A percentile compares a stretch with the other conserved stretches of the same genome.
These are phyloP conservation scores for Lomographa bimaculata DNA, from an alignment of 2,888 invertebrate species.

Conservation along the genomic window DNA sequence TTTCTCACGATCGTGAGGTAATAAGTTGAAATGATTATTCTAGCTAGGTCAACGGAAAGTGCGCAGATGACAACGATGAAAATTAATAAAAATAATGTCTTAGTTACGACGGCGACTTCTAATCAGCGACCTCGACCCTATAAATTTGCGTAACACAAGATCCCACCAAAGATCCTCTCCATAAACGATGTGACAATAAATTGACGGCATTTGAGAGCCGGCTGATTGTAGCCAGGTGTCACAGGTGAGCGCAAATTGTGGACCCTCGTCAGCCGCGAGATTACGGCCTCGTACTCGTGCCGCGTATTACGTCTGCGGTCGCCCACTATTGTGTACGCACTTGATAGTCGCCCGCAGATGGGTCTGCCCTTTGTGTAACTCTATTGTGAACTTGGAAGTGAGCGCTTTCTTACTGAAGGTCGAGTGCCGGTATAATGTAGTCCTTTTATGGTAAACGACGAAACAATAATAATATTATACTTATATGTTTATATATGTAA, in stretches of 20 bases:
- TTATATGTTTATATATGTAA: no score
- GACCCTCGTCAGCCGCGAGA: slow-evolving; percentile 55
- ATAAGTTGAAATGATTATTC: no score
- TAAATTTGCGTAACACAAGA: slow-evolving; percentile 8
- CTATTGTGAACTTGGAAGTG: slow-evolving; percentile 15
- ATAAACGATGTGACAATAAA: slow-evolving; percentile 41
- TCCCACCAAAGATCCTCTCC: slow-evolving; percentile 9
- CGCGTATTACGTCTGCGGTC: slow-evolving; percentile 24
- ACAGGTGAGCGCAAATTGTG: slow-evolving; percentile 56
- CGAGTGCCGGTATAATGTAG: slow-evolving; percentile 1
- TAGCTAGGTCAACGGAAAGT: no score
- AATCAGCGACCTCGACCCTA: no score
- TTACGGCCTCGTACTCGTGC: slow-evolving; percentile 43
- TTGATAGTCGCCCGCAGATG: slow-evolving; percentile 33
- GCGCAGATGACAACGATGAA: no score
- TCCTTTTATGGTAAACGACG: no score
- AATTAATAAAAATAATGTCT: no score
- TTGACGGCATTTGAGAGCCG: slow-evolving; percentile 40
- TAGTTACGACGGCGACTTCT: no score
- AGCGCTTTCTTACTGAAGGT: slow-evolving; percentile 1
- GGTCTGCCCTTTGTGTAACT: slow-evolving; percentile 18
- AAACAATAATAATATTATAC: no score
- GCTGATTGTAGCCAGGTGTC: slow-evolving; percentile 40
- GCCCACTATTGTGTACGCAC: slow-evolving; percentile 35
- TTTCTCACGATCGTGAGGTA: no score